A percentile compares a stretch with the other conserved stretches of the same genome.
These are phyloP conservation scores for Aspidapion aeneum DNA, from an alignment of 2,888 invertebrate genomes.

Conservation along the genomic window DNA sequence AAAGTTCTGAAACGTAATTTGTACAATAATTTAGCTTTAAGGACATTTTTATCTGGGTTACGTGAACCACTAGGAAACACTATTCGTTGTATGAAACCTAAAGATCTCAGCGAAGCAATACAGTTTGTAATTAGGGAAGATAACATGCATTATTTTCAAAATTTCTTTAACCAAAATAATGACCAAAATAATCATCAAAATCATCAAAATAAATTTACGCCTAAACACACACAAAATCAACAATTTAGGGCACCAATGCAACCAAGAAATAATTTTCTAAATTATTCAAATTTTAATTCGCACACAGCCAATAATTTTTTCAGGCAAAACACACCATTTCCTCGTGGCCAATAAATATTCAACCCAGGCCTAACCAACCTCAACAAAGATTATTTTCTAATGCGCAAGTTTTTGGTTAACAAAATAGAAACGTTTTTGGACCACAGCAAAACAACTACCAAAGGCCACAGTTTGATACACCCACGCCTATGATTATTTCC, in stretches of 20 bases:
- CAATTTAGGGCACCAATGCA: no score
- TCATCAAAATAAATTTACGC: background rate
- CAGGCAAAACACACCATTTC: background rate
- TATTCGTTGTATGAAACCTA: constrained; percentile 19
- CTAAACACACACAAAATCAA: no score
- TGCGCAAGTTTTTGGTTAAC: background rate
- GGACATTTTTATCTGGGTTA: constrained; percentile 17
- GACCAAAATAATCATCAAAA: no score
- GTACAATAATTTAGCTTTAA: constrained; percentile 14
- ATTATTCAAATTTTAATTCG: no score
- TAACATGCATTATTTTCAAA: constrained; percentile 15
- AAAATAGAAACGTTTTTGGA: background rate
- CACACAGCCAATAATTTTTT: no score
- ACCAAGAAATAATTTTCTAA: no score
- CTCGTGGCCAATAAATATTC: background rate
- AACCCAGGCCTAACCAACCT: background rate
- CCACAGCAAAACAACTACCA: background rate
- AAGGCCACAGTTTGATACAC: no score
- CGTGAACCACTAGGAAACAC: constrained; percentile 17
- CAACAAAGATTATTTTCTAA: background rate
- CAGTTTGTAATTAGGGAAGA: constrained; percentile 15
- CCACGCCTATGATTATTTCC: no score
- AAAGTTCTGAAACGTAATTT: constrained; percentile 14
- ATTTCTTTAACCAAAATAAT: no score
- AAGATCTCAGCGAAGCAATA: constrained; percentile 10